Evolutionary conservation across 2,113 vertebrate genomes (phyloP), one percentile per base, ranked within the genome.

Genomic region (Pollachius pollachius): DNA sequence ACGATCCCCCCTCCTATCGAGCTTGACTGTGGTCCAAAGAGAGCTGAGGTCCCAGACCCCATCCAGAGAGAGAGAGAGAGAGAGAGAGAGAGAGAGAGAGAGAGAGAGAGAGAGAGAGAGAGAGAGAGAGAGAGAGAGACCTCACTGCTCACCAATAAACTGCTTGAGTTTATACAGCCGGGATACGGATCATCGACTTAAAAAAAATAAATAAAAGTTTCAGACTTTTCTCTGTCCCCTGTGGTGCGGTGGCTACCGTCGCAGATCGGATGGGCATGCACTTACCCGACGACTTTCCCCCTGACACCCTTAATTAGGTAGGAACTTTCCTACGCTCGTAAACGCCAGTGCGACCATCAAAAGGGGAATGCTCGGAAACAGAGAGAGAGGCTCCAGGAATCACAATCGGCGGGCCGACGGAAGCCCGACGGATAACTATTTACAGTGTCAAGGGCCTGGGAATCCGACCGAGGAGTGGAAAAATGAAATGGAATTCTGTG

Each of bases 261-360:
- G 71, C 9, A 75, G 78, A 80, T 85, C 71, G 70, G 79, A 80
- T 54, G 19, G 72, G 56, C 67, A 66, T 62, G 69, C 18, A 16
- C 52, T 84, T 84, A 5, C 83, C 80, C 80, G 76, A 77, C 85
- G 73, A 75, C 68, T 80, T 80, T 82, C 76, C 84, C 72, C 70
- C 79, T 85, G 18, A 16, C 75, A 82, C 74, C 84, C 84, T 75
- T 86, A 91, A 90, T 90, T 87, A 88, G 68, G 70, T 54, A 84
- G 85, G 82, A 90, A 90, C 83, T 85, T 89, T 90, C 90, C 88
- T 34, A 4, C 78, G 70, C 87, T 87, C 70, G 74, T 84, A 72
- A 89, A 89, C 71, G 70, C 74, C 71, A 84, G 3, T 71, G 75
- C 69, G 54, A 80, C 87, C 87, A 86, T 88, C 80, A 84, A 85